These are phyloP conservation scores for Poecilus cupreus DNA, from an alignment of 2,888 invertebrate species.

Conservation along the genomic window DNA sequence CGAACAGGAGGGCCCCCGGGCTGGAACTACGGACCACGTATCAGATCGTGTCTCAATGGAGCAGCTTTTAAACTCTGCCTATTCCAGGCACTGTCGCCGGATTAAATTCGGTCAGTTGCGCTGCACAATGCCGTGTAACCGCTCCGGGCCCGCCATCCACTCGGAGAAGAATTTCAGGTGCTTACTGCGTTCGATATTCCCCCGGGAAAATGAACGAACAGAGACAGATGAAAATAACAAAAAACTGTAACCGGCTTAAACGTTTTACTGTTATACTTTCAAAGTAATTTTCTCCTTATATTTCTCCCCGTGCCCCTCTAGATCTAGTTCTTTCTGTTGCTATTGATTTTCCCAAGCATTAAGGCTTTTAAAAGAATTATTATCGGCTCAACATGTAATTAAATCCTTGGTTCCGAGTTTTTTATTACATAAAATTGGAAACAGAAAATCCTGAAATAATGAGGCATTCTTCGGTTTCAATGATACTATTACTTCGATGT, in stretches of 20 bases:
- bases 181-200: conserved; percentile 53
- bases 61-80: conserved; percentile 55
- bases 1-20: conserved; percentile 12
- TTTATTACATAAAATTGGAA: conserved; percentile 19
- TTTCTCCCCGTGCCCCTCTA: neutral
- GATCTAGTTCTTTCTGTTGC: neutral
- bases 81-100: conserved; percentile 37
- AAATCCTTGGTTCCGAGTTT: neutral
- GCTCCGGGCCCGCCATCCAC: no score
- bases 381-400: conserved; percentile 50
- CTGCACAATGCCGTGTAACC: conserved; percentile 40
- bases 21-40: neutral
- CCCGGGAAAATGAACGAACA: conserved; percentile 25
- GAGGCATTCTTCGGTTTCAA: neutral
- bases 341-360: conserved; percentile 41
- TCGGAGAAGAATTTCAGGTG: conserved; percentile 47
- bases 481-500: neutral
- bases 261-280: conserved; percentile 57
- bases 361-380: conserved; percentile 49
- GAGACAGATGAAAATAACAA: conserved; percentile 49
- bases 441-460: conserved; percentile 9
- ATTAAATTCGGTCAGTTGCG: conserved; percentile 54
- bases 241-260: conserved; percentile 54
- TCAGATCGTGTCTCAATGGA: conserved; percentile 31
- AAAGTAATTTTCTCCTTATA: conserved; percentile 55